Evolutionary conservation across 1,140 invertebrate genomes (phyloP).

Genomic region (Alviniconcha marisindica): DNA sequence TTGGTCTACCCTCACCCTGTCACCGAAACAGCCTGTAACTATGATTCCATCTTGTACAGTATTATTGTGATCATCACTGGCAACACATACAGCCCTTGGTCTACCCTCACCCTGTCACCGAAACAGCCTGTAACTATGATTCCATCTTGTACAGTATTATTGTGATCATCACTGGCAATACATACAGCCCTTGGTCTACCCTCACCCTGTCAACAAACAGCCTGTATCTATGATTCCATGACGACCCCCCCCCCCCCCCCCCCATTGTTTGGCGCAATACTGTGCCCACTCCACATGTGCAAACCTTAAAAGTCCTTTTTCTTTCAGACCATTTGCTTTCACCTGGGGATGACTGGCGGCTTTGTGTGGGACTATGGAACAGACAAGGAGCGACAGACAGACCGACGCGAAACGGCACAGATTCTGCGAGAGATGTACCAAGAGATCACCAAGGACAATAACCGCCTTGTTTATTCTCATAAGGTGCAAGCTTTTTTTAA

Average conservation of each 20-base stretch:
- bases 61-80: slow-evolving; percentile 45
- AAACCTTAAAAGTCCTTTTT: no score
- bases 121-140: slow-evolving; percentile 46
- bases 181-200: slow-evolving; percentile 77
- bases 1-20: slow-evolving; percentile 74
- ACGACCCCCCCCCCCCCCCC: no score
- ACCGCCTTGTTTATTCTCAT: slow-evolving; percentile 75
- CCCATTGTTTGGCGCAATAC: no score
- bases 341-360: slow-evolving; percentile 77
- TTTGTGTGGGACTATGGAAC: slow-evolving; percentile 76
- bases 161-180: slow-evolving; percentile 72
- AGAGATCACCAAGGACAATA: slow-evolving; percentile 76
- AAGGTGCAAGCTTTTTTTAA: slow-evolving; percentile 66
- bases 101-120: slow-evolving; percentile 71
- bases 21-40: slow-evolving; percentile 54
- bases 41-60: no score
- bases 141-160: no score
- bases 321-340: slow-evolving; percentile 77
- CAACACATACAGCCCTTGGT: slow-evolving; percentile 76
- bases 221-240: slow-evolving; percentile 49
- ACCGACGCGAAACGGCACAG: slow-evolving; percentile 68
- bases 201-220: slow-evolving; percentile 62
- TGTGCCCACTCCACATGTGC: no score
- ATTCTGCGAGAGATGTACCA: slow-evolving; percentile 75
- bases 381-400: slow-evolving; percentile 65